Conservation (phyloP, 2,797 vertebrate species). For the Coregonus ussuriensis region DNA sequence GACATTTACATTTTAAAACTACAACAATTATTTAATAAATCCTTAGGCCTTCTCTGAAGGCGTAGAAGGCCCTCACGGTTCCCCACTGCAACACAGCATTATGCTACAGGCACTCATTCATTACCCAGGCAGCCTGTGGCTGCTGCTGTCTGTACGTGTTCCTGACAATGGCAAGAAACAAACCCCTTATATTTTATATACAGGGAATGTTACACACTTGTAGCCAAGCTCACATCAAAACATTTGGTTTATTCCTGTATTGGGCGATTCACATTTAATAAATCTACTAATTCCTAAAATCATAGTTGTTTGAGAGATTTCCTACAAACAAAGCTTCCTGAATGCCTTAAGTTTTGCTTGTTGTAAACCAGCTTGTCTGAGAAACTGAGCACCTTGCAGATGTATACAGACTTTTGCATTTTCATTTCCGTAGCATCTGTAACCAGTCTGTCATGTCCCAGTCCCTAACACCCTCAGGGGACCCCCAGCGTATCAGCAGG, state of each 20-base stretch:
- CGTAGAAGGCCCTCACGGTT: too few relatives aligned
- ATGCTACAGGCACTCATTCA: slow-evolving; percentile 76
- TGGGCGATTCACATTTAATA: slow-evolving; percentile 64
- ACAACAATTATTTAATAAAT: too few relatives aligned
- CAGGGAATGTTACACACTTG: slow-evolving; percentile 69
- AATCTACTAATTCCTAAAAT: slow-evolving; percentile 47
- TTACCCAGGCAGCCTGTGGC: slow-evolving; percentile 75
- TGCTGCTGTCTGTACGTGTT: slow-evolving; percentile 69
- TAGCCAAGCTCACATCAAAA: slow-evolving; percentile 54
- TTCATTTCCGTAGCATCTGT: slow-evolving; percentile 80
- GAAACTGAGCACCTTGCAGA: slow-evolving; percentile 75
- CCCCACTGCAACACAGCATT: slow-evolving; percentile 32
- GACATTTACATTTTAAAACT: too few relatives aligned
- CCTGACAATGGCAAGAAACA: slow-evolving; percentile 72
- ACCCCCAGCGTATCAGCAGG: slow-evolving; percentile 69
- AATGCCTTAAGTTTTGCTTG: slow-evolving; percentile 59
- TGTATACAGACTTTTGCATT: slow-evolving; percentile 69
- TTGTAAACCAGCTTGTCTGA: slow-evolving; percentile 74
- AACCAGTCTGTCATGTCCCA: slow-evolving; percentile 74
- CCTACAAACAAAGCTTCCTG: slow-evolving; percentile 73
- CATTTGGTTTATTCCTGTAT: slow-evolving; percentile 18
- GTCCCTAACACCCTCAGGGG: slow-evolving; percentile 73
- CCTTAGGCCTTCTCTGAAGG: too few relatives aligned
- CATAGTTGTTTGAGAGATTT: slow-evolving; percentile 61
- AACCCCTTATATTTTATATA: slow-evolving; percentile 57